A percentile compares a stretch with the other conserved stretches of the same genome.
Evolutionary conservation across 2,797 vertebrate genomes (phyloP).

Genomic region (Peromyscus eremicus): DNA sequence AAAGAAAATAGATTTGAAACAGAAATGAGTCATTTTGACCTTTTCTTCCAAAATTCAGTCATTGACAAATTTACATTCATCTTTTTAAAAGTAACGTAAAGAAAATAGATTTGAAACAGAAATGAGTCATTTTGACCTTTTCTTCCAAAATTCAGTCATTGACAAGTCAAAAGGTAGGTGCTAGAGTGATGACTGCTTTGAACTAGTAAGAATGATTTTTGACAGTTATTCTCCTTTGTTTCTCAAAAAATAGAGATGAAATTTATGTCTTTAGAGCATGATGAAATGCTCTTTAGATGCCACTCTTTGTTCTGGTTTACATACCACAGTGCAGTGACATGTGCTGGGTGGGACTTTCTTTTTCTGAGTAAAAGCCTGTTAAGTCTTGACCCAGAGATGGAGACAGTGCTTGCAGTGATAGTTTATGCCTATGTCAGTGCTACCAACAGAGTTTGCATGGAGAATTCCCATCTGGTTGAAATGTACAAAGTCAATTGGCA

Average conservation of each 20-base stretch:
- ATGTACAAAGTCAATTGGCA: neutral
- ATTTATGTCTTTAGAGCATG: neutral
- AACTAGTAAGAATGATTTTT: conserved; percentile 45
- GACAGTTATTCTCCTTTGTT: neutral
- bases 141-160: conserved; percentile 6
- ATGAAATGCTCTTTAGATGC: neutral
- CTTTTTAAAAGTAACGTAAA: conserved; percentile 23
- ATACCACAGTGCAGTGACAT: neutral
- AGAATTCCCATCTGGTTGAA: neutral
- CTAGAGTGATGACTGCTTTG: conserved; percentile 2
- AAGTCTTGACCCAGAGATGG: neutral
- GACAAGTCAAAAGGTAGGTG: conserved; percentile 14
- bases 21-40: conserved; percentile 11
- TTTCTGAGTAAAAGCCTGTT: neutral
- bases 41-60: neutral
- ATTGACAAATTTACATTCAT: conserved; percentile 51
- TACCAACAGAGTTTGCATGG: neutral
- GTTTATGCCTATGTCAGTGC: neutral
- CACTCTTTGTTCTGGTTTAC: neutral
- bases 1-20: conserved; percentile 37
- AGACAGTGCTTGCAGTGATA: neutral
- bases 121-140: conserved; percentile 25
- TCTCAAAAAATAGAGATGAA: conserved; percentile 38
- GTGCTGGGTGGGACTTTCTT: neutral
- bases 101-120: conserved; percentile 33